Conservation (phyloP, 53 echinoderm and acorn worm species). For the Apostichopus leukothele region DNA sequence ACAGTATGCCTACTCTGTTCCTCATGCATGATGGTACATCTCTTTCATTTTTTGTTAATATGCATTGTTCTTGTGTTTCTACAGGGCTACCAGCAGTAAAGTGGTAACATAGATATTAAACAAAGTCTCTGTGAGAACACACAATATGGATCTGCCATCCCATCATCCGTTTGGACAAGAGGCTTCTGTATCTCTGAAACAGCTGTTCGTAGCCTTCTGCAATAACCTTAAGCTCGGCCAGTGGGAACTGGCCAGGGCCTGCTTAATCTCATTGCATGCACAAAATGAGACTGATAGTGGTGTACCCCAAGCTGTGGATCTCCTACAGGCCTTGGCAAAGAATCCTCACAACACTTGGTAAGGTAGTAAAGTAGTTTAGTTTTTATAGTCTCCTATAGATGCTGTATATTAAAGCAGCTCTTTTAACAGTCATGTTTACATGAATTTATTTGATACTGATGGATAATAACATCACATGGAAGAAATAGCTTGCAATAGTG, state of each 20-base stretch:
- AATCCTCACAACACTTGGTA: constrained; percentile 72
- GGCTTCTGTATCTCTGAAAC: constrained; percentile 63
- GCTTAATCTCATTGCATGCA: constrained; percentile 56
- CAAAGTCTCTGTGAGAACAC: not conserved
- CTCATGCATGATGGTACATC: too few species aligned
- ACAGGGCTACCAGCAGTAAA: not conserved
- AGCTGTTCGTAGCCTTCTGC: constrained; percentile 78
- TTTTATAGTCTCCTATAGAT: not conserved
- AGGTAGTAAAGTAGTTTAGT: not conserved
- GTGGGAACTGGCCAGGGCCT: constrained; percentile 94
- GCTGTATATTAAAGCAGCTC: too few species aligned
- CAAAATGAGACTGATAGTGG: not conserved
- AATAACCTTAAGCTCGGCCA: constrained; percentile 95
- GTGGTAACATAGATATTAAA: not conserved
- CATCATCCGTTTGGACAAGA: constrained; percentile 81
- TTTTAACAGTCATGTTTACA: too few species aligned
- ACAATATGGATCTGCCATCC: constrained; percentile 6
- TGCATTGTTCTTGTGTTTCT: too few species aligned
- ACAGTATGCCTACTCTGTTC: too few species aligned
- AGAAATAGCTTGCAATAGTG: too few species aligned
- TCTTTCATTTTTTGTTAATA: too few species aligned
- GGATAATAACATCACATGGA: too few species aligned
- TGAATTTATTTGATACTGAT: too few species aligned
- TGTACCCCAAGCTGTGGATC: constrained; percentile 52
- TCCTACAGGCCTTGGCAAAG: constrained; percentile 64